A percentile compares a stretch with the other conserved stretches of the same genome.
phyloP scores from a whole-genome alignment of 2,797 vertebrate genomes.

The Odontamblyopus rebecca region DNA sequence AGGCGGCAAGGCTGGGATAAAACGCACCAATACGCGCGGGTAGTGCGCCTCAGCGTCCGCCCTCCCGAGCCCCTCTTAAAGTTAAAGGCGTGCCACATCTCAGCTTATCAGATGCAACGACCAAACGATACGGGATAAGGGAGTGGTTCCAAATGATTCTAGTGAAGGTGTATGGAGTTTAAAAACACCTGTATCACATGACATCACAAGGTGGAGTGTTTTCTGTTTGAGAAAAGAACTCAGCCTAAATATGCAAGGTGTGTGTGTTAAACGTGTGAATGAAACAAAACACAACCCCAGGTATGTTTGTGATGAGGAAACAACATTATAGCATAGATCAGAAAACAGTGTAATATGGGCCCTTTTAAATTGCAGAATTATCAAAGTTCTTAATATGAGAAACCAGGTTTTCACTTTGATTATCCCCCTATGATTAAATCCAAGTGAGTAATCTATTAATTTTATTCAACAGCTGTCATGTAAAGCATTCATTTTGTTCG shows the following conservation, averaged over 20 bases:
- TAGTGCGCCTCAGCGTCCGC: conserved; percentile 24
- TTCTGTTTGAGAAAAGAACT: too few relatives aligned
- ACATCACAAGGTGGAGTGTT: too few relatives aligned
- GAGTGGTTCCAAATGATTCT: too few relatives aligned
- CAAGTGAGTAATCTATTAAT: background rate
- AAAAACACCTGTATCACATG: too few relatives aligned
- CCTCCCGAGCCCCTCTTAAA: conserved; percentile 54
- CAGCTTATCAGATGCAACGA: background rate
- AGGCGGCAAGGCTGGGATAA: conserved; percentile 45
- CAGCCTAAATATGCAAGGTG: too few relatives aligned
- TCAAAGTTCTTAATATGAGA: background rate
- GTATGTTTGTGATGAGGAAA: too few relatives aligned
- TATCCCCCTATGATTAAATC: background rate
- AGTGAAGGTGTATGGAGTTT: too few relatives aligned
- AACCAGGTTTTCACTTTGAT: background rate
- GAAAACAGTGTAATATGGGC: too few relatives aligned
- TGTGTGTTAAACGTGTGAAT: too few relatives aligned
- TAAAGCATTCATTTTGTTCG: background rate
- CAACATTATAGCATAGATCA: too few relatives aligned
- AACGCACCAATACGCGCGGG: conserved; percentile 53
- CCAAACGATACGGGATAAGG: background rate
- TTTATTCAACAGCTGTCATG: background rate
- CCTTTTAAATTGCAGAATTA: too few relatives aligned
- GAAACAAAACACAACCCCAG: too few relatives aligned
- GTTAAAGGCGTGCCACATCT: conserved; percentile 41